A percentile compares a stretch with the other conserved stretches of the same genome.
These are phyloP conservation scores for Loripinus fragilis DNA, from an alignment of 2,888 invertebrate genomes.

Conservation along the genomic window DNA sequence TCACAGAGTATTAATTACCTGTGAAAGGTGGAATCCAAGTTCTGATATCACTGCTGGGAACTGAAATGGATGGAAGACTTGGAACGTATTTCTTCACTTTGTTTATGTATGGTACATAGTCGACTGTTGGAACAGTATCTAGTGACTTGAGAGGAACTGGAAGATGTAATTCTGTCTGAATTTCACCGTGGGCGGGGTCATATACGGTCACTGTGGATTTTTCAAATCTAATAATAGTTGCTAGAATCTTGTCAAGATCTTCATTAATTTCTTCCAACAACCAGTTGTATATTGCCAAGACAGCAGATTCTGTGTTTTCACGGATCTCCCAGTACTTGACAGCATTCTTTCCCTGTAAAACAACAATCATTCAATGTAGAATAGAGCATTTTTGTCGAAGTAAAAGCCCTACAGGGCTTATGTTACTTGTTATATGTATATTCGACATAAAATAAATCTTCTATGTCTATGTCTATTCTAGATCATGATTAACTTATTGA, in stretches of 20 bases:
- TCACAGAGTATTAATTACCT: too few species aligned
- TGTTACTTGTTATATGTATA: too few species aligned
- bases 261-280: conserved; percentile 57
- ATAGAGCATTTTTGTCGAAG: too few species aligned
- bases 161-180: conserved; percentile 61
- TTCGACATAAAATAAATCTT: too few species aligned
- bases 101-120: conserved; percentile 49
- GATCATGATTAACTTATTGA: too few species aligned
- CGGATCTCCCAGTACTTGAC: conserved; percentile 72
- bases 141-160: conserved; percentile 59
- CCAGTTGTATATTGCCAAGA: conserved; percentile 48
- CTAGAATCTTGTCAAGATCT: conserved; percentile 51
- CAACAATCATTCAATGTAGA: too few species aligned
- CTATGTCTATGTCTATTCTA: too few species aligned
- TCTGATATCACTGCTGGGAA: conserved; percentile 89
- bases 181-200: conserved; percentile 61
- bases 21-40: conserved; percentile 93
- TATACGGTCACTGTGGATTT: conserved; percentile 58
- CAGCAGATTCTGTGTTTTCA: conserved; percentile 56
- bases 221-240: conserved; percentile 39
- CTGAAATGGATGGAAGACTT: conserved; percentile 83
- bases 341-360: conserved; percentile 63
- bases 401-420: too few species aligned
- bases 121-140: conserved; percentile 47
- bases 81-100: conserved; percentile 58